Percentiles rank a stretch among this genome's conserved stretches.
phyloP scores from a whole-genome alignment of 2,797 vertebrate genomes.

The Phalanger gymnotis region DNA sequence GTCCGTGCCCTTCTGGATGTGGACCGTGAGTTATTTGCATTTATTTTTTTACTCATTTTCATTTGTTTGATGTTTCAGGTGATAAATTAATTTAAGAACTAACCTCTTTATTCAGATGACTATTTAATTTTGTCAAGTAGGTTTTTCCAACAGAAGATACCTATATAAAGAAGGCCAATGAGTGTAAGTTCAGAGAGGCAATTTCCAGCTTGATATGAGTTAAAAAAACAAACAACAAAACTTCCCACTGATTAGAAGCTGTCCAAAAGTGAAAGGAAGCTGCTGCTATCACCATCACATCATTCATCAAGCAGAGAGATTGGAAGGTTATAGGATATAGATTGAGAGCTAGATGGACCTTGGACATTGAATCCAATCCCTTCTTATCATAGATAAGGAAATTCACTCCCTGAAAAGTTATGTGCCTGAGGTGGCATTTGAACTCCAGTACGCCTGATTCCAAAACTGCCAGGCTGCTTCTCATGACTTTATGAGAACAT shows the following conservation, averaged over 20 bases:
- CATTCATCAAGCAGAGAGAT: not conserved
- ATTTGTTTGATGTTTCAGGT: slow-evolving; percentile 8
- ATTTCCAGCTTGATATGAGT: not conserved
- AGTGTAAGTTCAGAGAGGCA: not conserved
- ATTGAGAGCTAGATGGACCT: not conserved
- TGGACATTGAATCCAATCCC: not conserved
- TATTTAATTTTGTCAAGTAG: not conserved
- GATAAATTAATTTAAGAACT: slow-evolving; percentile 35
- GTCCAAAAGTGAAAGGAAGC: not conserved
- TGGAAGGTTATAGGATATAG: not conserved
- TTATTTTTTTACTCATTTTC: not conserved
- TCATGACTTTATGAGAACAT: not conserved
- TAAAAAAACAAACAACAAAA: not conserved
- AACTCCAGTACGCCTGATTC: not conserved
- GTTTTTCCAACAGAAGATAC: not conserved
- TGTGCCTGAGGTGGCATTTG: not conserved
- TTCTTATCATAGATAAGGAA: not conserved
- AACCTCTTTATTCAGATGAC: not conserved
- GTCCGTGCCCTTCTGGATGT: slow-evolving; percentile 90
- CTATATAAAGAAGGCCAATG: not conserved
- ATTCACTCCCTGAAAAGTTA: not conserved
- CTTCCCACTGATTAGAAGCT: not conserved
- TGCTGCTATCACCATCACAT: not conserved
- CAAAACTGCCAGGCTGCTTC: not conserved
- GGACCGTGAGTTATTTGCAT: slow-evolving; percentile 90